Evolutionary conservation across 2,113 vertebrate genomes (phyloP), one percentile per base, ranked within the genome.

Genomic region (Drymodes brunneopygia): DNA sequence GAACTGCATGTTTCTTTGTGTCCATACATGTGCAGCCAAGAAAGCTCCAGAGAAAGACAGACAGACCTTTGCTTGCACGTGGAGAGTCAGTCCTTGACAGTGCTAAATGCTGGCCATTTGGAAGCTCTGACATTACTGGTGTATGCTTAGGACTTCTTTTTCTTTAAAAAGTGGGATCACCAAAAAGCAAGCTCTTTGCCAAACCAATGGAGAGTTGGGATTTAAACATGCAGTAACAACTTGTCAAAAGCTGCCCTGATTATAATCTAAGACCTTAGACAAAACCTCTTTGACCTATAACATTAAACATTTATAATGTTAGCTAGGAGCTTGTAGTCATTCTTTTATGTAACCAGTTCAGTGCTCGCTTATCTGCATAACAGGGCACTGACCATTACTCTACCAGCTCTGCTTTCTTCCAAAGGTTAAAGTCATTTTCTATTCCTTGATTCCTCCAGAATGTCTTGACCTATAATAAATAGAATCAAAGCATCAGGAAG

Each of bases 1-100:
- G 36, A 69, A n/a, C 40, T 64, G 66, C 1, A 0, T 27, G 18
- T 35, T n/a, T 40, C 31, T 24, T 27, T 78, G 25, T 57, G 53
- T 60, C 45, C 7, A 4, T 16, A 1, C 6, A 19, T 23, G 8
- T 72, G 40, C 74, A 0, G 2, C 70, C 0, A 0, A 65, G 61
- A 92, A 84, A 86, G 27, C n/a, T 84, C n/a, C 28, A 65, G 36
- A 88, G 38, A 58, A 18, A 61, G 47, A 33, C 45, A 71, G 47
- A 35, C 42, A 71, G 16, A 36, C 28, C 12, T 86, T 79, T 80
- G 5, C 24, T 82, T 84, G 27, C 48, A 21, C 15, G 17, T 81
- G 72, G 47, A 60, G 36, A 79, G 48, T 60, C 44, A 84, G 0
- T 60, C 35, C 2, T 3, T 64, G 67, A 12, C 15, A 13, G 17